Base-by-base conservation (phyloP, 2,113 vertebrate species). In the Malurus alboscapulatus region DNA sequence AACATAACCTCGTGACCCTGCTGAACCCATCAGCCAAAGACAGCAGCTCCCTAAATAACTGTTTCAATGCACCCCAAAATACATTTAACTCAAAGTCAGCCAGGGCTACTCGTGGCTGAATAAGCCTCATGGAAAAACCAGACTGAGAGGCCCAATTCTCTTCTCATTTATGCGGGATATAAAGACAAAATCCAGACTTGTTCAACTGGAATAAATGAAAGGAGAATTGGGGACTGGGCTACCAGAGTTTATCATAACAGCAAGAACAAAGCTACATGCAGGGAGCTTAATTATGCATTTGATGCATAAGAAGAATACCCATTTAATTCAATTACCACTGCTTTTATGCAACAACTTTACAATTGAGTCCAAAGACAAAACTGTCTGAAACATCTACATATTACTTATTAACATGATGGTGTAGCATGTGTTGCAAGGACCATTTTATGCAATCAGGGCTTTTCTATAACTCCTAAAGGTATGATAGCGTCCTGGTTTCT, bases 311-410 rank as follows among this genome's bases (percentile, higher is more conserved):
- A 87, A 95, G 75, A 96, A 90, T 83, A 91, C 26, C 44, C 84
- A 79, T 89, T 95, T 94, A 91, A 93, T 96, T 94, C 77, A 95
- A 94, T 95, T 93, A 90, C 40, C 75, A 58, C 71, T 83, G 82
- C 87, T 95, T 93, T 92, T 90, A 85, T 80, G 69, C 66, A 75
- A 78, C 75, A 83, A 69, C 66, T 92, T 86, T 79, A 14, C 59
- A 92, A 82, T 10, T 76, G 51, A 82, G 32, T 82, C 54, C 59
- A 77, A 85, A 82, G 55, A 92, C 78, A 94, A 82, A 94, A 74
- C 55, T 88, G 59, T 47, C 67, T 91, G 50, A 79, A 91, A 62
- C 59, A 66, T 55, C 75, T 90, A 58, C 67, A 62, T 30, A 90
- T 69, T 47, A 62, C 62, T 65, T 63, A 48, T 44, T 83, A 76